Conservation (phyloP, 2,113 vertebrate species). For the Oreochromis tanganicae region DNA sequence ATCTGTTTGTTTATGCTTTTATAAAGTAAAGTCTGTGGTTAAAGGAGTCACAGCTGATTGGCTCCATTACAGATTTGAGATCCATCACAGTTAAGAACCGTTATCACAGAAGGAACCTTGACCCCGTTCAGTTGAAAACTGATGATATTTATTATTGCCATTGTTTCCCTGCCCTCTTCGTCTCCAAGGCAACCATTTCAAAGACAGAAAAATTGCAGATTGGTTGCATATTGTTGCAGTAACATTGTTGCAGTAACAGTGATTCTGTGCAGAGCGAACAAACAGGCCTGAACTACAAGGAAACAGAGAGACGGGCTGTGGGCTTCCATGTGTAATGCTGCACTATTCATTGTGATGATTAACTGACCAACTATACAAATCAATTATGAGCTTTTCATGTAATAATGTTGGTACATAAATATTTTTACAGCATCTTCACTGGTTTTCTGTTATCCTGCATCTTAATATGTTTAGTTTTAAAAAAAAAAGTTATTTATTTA, state of each 20-base stretch:
- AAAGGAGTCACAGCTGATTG: not conserved
- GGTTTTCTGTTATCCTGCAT: not conserved
- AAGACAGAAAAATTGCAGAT: fast-evolving
- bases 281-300: not conserved
- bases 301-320: not conserved
- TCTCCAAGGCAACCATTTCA: not conserved
- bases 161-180: not conserved
- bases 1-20: not conserved
- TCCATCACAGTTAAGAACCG: not conserved
- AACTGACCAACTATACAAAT: fast-evolving
- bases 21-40: not conserved
- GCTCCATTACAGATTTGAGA: not conserved
- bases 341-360: not conserved
- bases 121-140: not conserved
- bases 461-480: not conserved
- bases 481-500: not conserved
- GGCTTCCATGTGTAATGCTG: not conserved
- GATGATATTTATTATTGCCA: not conserved
- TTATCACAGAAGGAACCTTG: not conserved
- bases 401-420: not conserved
- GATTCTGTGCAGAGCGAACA: not conserved
- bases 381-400: not conserved
- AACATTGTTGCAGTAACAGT: fast-evolving
- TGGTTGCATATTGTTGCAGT: fast-evolving
- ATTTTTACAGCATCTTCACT: not conserved